These are phyloP conservation scores for Dermatophagoides farinae DNA, from an alignment of 1,140 invertebrate species.

Conservation along the genomic window DNA sequence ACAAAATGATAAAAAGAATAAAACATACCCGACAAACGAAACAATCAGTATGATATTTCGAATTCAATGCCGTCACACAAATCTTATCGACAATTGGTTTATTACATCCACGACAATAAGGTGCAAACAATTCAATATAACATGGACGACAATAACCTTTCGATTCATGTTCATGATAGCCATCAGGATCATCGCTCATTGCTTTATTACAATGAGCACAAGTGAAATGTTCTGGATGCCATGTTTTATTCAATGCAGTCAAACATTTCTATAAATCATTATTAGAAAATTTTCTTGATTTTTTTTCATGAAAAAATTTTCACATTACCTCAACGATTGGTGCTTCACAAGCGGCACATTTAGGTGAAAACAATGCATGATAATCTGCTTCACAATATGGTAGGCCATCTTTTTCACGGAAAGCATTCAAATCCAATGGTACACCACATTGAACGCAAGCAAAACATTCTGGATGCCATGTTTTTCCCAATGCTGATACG, in stretches of 20 bases:
- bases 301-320: conserved; percentile 89
- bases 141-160: conserved; percentile 84
- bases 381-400: conserved; percentile 97
- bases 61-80: conserved; percentile 88
- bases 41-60: conserved; percentile 97
- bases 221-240: conserved; percentile 97
- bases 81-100: conserved; percentile 80
- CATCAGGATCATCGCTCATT: conserved; percentile 61
- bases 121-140: conserved; percentile 96
- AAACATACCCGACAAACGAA: conserved; percentile 75
- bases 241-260: conserved; percentile 91
- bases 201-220: conserved; percentile 91
- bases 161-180: conserved; percentile 79
- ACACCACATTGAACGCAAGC: conserved; percentile 88
- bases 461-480: conserved; percentile 99
- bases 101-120: conserved; percentile 90
- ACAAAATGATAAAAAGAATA: neutral
- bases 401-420: conserved; percentile 41
- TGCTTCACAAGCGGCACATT: conserved; percentile 94
- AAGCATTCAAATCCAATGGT: conserved; percentile 41
- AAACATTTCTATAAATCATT: conserved; percentile 44
- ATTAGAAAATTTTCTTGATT: conserved; percentile 37
- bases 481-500: conserved; percentile 81
- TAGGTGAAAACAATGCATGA: conserved; percentile 89
- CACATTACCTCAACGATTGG: conserved; percentile 70